Base-by-base conservation (phyloP, 2,888 invertebrate species). In the Smittia sp. region DNA sequence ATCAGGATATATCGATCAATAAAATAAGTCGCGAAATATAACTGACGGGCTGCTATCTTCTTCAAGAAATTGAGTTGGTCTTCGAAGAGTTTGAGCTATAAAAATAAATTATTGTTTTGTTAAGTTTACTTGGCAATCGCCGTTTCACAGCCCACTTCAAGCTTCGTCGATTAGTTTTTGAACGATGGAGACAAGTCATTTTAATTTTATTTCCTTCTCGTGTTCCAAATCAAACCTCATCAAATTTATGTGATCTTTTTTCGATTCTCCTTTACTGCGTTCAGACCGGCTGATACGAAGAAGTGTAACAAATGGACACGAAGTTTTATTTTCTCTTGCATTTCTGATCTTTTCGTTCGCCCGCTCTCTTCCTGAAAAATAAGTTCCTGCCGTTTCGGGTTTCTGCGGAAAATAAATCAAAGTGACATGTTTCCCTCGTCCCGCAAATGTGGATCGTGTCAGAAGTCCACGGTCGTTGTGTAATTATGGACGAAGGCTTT, bases 41-140 rank as follows among this genome's bases (percentile, higher is more conserved):
- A 39, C 39, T 13, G 39, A 39, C 13, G 7, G 39, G 39, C 7
- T 39, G 7, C 39, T 39, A 7, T 39, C 39, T 39, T 13, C 39
- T n/a, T n/a, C n/a, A n/a, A n/a, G n/a, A n/a, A n/a, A n/a, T 7
- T 39, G n/a, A n/a, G n/a, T n/a, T n/a, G n/a, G 54, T 54, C 18
- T n/a, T 54, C 41, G 70, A 70, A 52, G 32, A 70, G 54, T 70
- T 70, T 25, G 54, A 32, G 65, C 32, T 25, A 65, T 32, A 65
- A 32, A 32, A 11, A 38, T 70, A 70, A 70, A 46, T 70, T 70
- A 70, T 70, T 70, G 70, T 32, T 54, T 18, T 54, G 46, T 58
- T 70, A 46, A 32, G 32, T 15, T 15, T 25, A 20, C n/a, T 54
- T 70, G 20, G 32, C 32, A 13, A 32, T 27, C 54, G 70, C 27